Conservation (phyloP, 2,888 invertebrate species). For the Ormyrus labotus region DNA sequence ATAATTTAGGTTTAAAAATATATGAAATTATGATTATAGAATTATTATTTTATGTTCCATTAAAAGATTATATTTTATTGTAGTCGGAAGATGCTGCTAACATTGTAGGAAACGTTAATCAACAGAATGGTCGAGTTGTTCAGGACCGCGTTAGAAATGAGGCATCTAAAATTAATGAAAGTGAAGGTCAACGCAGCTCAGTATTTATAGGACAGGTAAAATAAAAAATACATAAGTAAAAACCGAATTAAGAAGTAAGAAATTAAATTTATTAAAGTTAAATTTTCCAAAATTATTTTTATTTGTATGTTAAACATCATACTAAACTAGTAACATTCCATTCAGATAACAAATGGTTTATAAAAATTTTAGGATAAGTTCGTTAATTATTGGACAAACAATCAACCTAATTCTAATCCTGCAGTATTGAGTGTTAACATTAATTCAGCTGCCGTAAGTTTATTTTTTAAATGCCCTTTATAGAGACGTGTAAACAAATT, state of each 20-base stretch:
- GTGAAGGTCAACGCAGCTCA: slow-evolving; percentile 71
- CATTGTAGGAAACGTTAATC: slow-evolving; percentile 63
- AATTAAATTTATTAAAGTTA: too few species aligned
- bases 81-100: slow-evolving; percentile 55
- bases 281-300: too few species aligned
- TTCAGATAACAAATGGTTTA: too few species aligned
- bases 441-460: slow-evolving; percentile 70
- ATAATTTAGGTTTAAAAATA: neutral
- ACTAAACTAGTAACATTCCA: too few species aligned
- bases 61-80: slow-evolving; percentile 49
- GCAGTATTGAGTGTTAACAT: slow-evolving; percentile 69
- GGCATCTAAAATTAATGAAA: slow-evolving; percentile 68
- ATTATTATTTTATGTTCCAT: slow-evolving; percentile 1
- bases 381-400: slow-evolving; percentile 72
- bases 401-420: slow-evolving; percentile 65
- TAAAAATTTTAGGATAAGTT: slow-evolving; percentile 71
- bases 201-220: slow-evolving; percentile 74
- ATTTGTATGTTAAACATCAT: too few species aligned
- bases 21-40: neutral
- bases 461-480: neutral
- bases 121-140: slow-evolving; percentile 69
- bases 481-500: neutral
- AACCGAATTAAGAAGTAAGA: too few species aligned
- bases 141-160: slow-evolving; percentile 70
- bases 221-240: slow-evolving; percentile 9